A percentile compares a stretch with the other conserved stretches of the same genome.
Conservation (phyloP, 2,113 vertebrate species). For the Archilochus colubris region DNA sequence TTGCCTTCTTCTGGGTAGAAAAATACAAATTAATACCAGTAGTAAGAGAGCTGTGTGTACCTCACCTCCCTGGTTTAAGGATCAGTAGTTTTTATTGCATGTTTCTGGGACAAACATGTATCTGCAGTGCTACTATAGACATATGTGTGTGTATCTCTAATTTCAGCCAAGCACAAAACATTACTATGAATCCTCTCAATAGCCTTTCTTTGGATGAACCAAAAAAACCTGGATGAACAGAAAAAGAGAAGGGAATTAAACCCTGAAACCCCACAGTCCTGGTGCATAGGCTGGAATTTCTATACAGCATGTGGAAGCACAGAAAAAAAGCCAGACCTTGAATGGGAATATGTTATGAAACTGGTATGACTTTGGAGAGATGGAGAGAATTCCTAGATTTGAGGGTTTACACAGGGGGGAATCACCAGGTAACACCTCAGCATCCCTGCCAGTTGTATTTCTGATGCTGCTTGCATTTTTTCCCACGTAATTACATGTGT, state of each 20-base stretch:
- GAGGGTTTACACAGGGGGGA: neutral
- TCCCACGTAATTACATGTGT: too few species aligned
- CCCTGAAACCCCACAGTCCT: accelerated
- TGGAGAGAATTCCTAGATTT: neutral
- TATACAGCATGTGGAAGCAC: neutral
- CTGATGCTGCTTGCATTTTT: neutral
- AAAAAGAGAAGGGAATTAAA: neutral
- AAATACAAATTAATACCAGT: neutral
- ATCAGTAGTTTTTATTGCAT: neutral
- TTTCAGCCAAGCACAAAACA: too few species aligned
- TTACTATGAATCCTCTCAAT: too few species aligned
- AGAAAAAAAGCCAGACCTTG: neutral
- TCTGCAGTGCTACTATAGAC: neutral
- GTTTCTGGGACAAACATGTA: neutral
- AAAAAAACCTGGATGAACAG: neutral
- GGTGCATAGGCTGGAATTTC: neutral
- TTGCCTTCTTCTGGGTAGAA: neutral
- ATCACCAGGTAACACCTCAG: neutral
- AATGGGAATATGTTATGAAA: neutral
- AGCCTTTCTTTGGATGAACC: too few species aligned
- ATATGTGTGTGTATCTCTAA: too few species aligned
- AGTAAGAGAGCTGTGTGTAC: neutral
- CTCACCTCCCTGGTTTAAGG: neutral
- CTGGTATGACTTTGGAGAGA: neutral
- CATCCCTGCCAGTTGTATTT: neutral